Evolutionary conservation across 2,113 vertebrate genomes (phyloP), one percentile per base, ranked within the genome.

Genomic region (Nothoprocta pentlandii): DNA sequence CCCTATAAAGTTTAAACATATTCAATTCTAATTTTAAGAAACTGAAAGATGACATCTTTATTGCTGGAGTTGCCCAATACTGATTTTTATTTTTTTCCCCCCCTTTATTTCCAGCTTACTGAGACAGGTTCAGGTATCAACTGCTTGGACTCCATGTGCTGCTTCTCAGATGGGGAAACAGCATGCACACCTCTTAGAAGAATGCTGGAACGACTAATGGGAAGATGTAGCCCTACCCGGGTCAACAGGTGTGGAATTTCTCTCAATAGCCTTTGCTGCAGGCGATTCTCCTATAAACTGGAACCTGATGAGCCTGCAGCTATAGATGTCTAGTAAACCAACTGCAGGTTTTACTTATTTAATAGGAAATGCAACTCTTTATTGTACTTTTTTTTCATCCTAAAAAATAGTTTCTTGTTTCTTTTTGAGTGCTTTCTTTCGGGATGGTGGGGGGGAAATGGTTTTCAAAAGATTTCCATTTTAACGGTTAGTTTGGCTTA

Each of bases 71-170:
- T 58, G 61, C 5, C 20, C 36, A 69, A 51, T 92, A 71, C 61
- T 97, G 41, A 90, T 73, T 11, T 12, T 7, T 15, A 59, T 39
- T 49, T 15, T 12, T 1, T 77, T 16, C 62, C 7, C 14, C 28
- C 28, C 78, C 80, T 54, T 49, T 49, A 30, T 70, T 89, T 92
- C 59, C 97, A 99, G 99, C 97, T 98, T 98, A 95, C 96, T 98
- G 98, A 98, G 97, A 87, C 97, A 98, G 89, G 97, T 98, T 97
- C 98, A 98, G 83, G 98, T 98, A 96, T 99, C 98, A 98, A 98
- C 98, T 99, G 99, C 97, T 92, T 99, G 99, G 99, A 99, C 97
- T 99, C 99, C 97, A 85, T 99, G 98, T 99, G 99, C 98, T 99
- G 99, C 98, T 98, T 99, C 98, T 97, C 99, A 97, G 98, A 98